Conservation (phyloP, 1,140 invertebrate species). For the Whitmania pigra region DNA sequence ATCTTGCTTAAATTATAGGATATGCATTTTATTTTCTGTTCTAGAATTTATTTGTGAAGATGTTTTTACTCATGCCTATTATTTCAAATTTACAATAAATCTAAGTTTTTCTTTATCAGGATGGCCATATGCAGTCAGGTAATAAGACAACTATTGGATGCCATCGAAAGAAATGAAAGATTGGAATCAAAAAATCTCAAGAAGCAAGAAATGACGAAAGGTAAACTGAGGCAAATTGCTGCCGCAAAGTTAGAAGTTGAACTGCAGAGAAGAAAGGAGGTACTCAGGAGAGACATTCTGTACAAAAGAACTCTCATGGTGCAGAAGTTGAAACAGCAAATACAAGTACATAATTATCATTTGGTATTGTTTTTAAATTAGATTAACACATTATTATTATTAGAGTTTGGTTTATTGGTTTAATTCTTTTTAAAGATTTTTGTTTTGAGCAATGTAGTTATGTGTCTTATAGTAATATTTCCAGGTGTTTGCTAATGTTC, state of each 20-base stretch:
- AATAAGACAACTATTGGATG: constrained; percentile 40
- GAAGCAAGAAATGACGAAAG: not conserved
- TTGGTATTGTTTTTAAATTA: too few relatives aligned
- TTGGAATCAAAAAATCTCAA: constrained; percentile 14
- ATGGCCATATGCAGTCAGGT: constrained; percentile 36
- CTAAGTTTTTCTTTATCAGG: constrained; percentile 25
- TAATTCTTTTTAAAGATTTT: too few relatives aligned
- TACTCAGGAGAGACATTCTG: constrained; percentile 1
- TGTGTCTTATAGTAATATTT: too few relatives aligned
- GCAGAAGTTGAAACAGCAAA: not conserved
- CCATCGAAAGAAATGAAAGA: constrained; percentile 41
- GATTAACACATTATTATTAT: too few relatives aligned
- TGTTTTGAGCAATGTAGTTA: too few relatives aligned
- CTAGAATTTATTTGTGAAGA: not conserved
- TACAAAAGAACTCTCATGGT: not conserved
- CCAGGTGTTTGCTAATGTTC: too few relatives aligned
- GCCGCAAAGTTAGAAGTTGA: not conserved
- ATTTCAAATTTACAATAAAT: constrained; percentile 2
- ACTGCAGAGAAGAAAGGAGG: not conserved
- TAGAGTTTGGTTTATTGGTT: too few relatives aligned
- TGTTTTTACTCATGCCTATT: not conserved
- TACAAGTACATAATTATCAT: not conserved
- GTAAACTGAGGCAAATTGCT: constrained; percentile 3
- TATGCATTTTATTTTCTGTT: not conserved
- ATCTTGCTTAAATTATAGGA: not conserved